phyloP scores from a whole-genome alignment of 2,797 vertebrate genomes.

The Tapirus indicus region DNA sequence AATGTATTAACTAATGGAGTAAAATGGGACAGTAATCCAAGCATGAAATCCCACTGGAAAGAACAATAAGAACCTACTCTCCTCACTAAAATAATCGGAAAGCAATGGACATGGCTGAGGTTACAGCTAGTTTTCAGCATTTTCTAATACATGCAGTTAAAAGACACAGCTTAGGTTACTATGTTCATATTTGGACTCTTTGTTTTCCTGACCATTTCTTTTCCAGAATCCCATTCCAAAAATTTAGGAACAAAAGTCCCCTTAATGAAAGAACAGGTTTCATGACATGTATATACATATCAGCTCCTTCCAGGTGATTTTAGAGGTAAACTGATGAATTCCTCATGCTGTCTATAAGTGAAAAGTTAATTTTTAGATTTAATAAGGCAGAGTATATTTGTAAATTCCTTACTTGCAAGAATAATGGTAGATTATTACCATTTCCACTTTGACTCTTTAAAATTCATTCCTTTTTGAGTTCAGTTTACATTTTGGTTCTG shows the following conservation, averaged over 20 bases:
- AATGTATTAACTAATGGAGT: conserved; percentile 80
- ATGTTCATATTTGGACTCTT: conserved; percentile 57
- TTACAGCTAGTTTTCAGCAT: conserved; percentile 65
- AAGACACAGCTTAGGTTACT: conserved; percentile 55
- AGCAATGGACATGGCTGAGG: conserved; percentile 66
- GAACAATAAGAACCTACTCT: conserved; percentile 84
- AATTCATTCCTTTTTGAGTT: conserved; percentile 62
- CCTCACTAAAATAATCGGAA: conserved; percentile 72
- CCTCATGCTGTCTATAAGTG: conserved; percentile 26
- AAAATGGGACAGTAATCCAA: conserved; percentile 83
- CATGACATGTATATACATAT: not conserved
- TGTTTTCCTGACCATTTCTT: conserved; percentile 60
- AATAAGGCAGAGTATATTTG: conserved; percentile 47
- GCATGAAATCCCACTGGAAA: conserved; percentile 84
- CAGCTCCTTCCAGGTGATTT: conserved; percentile 46
- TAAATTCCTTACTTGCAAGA: conserved; percentile 59
- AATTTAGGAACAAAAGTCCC: conserved; percentile 31
- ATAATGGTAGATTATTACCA: conserved; percentile 52
- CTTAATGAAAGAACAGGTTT: conserved; percentile 17
- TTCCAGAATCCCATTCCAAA: conserved; percentile 65
- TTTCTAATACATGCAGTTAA: conserved; percentile 60
- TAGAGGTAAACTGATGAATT: conserved; percentile 45
- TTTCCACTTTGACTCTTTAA: conserved; percentile 57
- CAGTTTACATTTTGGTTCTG: conserved; percentile 59
- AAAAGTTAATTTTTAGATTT: conserved; percentile 27